Percentiles rank a stretch among this genome's conserved stretches.
Evolutionary conservation across 1,140 invertebrate species (phyloP).

Genomic region (Goniozus legneri): DNA sequence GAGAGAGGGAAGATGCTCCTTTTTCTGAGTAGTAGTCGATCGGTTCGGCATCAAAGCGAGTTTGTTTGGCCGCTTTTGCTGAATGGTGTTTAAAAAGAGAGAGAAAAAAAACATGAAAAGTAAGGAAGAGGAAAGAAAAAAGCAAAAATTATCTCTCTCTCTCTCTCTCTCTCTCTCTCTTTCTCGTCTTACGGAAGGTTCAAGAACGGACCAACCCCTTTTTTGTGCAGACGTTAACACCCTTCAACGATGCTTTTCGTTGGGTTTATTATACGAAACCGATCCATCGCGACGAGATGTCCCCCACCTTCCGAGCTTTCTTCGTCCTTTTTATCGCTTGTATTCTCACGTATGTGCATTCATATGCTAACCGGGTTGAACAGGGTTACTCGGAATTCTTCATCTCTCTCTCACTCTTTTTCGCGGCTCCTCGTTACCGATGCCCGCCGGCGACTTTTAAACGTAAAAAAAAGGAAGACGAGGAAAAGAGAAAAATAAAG

Average conservation of each 20-base stretch:
- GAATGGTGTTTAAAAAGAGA: too few species aligned
- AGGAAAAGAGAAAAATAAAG: too few species aligned
- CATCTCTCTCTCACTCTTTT: slow-evolving; percentile 4
- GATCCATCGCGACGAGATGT: slow-evolving; percentile 28
- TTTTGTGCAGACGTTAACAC: slow-evolving; percentile 21
- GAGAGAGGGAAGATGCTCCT: too few species aligned
- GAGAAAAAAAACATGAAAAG: too few species aligned
- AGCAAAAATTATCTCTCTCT: background rate
- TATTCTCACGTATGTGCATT: slow-evolving; percentile 28
- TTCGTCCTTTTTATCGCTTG: slow-evolving; percentile 33
- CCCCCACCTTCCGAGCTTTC: slow-evolving; percentile 22
- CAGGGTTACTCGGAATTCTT: slow-evolving; percentile 19
- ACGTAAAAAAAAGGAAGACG: background rate
- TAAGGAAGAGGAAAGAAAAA: too few species aligned
- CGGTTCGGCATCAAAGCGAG: background rate
- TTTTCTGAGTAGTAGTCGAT: too few species aligned
- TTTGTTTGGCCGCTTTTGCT: background rate
- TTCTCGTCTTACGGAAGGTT: background rate
- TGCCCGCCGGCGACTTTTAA: background rate
- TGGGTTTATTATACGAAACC: slow-evolving; percentile 33
- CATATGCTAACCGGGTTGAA: slow-evolving; percentile 33
- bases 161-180: background rate
- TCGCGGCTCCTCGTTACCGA: background rate
- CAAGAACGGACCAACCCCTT: background rate
- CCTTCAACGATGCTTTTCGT: slow-evolving; percentile 13